phyloP scores from a whole-genome alignment of 2,888 invertebrate genomes.

The Andrena chrysosceles region DNA sequence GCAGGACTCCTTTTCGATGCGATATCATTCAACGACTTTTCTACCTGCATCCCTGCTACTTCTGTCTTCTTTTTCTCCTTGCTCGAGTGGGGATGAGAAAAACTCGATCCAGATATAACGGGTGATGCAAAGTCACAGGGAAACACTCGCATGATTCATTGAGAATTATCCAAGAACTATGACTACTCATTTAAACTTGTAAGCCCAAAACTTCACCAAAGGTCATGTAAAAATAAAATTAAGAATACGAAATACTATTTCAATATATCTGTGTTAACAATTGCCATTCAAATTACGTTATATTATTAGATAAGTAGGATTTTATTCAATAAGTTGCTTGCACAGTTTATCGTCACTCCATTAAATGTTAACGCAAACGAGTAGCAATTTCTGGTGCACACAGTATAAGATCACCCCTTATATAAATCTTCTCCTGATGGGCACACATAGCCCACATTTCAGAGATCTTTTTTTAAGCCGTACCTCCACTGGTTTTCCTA shows the following conservation, averaged over 20 bases:
- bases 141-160: neutral
- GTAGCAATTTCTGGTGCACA: neutral
- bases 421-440: conserved; percentile 27
- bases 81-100: conserved; percentile 60
- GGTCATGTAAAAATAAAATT: neutral
- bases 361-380: neutral
- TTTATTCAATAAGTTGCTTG: no score
- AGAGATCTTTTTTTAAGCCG: conserved; percentile 65
- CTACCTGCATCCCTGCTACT: conserved; percentile 76
- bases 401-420: conserved; percentile 42
- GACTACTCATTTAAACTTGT: neutral
- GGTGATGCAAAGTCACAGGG: conserved; percentile 50
- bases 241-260: no score
- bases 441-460: conserved; percentile 70
- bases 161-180: neutral
- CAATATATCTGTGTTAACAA: no score
- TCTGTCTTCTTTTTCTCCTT: conserved; percentile 31
- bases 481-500: conserved; percentile 51
- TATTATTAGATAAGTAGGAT: no score
- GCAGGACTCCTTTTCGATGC: conserved; percentile 70
- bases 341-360: no score
- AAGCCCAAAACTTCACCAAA: neutral
- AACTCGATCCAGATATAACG: conserved; percentile 74
- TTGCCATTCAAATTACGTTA: no score
- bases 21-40: conserved; percentile 82